These are phyloP conservation scores for Alcedo atthis DNA, from an alignment of 2,797 vertebrate species.

Conservation along the genomic window DNA sequence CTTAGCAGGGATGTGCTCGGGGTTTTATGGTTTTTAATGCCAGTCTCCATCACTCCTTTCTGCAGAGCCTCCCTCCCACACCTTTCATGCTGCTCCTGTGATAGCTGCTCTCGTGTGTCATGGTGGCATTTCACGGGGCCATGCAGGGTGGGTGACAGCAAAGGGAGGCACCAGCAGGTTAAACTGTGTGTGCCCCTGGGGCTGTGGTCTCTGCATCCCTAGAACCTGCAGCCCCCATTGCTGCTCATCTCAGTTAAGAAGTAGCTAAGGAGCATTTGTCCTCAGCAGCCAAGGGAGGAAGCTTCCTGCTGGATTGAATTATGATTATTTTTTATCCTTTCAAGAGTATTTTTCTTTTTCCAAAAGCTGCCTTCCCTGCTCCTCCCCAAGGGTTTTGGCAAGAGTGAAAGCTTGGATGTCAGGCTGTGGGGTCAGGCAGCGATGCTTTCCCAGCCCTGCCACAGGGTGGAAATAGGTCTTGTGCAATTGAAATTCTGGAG, in stretches of 20 bases:
- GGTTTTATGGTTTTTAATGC: background rate
- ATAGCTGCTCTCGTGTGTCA: accelerated
- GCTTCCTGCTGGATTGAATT: background rate
- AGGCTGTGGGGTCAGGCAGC: background rate
- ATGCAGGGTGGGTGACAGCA: accelerated
- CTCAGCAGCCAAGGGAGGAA: background rate
- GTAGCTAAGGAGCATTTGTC: background rate
- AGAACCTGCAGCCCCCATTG: too few species aligned
- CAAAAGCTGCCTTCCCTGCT: background rate
- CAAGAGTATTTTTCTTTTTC: background rate
- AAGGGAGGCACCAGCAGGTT: background rate
- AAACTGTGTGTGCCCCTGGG: accelerated
- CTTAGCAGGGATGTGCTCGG: background rate
- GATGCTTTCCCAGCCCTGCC: background rate
- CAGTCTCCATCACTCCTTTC: background rate
- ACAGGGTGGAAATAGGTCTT: background rate
- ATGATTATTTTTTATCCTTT: background rate
- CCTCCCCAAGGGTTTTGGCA: background rate
- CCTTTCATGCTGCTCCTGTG: accelerated
- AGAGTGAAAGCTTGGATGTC: accelerated
- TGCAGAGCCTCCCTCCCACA: accelerated
- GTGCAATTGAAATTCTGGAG: conserved; percentile 35
- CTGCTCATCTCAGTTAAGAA: too few species aligned
- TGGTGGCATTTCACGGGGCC: background rate
- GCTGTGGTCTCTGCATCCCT: accelerated